Evolutionary conservation across 2,888 invertebrate species (phyloP), one percentile per base, ranked within the genome.

Genomic region (Cosmorhoe ocellata): DNA sequence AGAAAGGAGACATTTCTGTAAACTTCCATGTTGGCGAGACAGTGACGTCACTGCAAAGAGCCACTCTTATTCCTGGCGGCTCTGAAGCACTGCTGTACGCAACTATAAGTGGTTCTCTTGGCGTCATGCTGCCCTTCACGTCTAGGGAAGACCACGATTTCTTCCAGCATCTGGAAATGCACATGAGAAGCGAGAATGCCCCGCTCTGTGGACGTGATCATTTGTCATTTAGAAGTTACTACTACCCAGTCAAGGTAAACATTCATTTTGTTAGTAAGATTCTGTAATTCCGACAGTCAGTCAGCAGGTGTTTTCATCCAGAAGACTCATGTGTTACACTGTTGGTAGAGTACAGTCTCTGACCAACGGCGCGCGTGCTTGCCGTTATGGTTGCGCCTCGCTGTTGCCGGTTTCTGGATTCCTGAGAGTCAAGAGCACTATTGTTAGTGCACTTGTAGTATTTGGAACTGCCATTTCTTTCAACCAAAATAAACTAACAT

Each of bases 161-260:
- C 82, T 99, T 99, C 91, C 99, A 99, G 77, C 98, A 99, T 87
- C 90, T 99, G 58, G 99, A 99, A 84, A 99, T 99, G 99, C 99
- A 99, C 81, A 98, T 99, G 98, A 91, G 99, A 42, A 97, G 98
- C 59, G 99, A 99, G 82, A 96, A 98, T 84, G 93, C 98, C 0
- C 99, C 99, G 0, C 86, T 99, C 0, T 98, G 99, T 85, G 99
- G 99, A 0, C 91, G 99, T 12, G 99, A 99, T 84, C 99, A 99
- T 82, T 91, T 99, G 22, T 97, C 98, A 0, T 99, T 96, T 85
- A 93, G 99, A 67, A 99, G 99, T 53, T 98, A 98, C 74, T 99
- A 99, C 85, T 99, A 97, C 79, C 98, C 99, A 27, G 97, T 98
- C 26, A 98, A 98, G 93, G 97, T 97, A 18, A 56, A 49, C 11